Percentiles rank a stretch among this genome's conserved stretches.
These are phyloP conservation scores for Bolborhynchus lineola DNA, from an alignment of 2,113 vertebrate genomes.

Conservation along the genomic window DNA sequence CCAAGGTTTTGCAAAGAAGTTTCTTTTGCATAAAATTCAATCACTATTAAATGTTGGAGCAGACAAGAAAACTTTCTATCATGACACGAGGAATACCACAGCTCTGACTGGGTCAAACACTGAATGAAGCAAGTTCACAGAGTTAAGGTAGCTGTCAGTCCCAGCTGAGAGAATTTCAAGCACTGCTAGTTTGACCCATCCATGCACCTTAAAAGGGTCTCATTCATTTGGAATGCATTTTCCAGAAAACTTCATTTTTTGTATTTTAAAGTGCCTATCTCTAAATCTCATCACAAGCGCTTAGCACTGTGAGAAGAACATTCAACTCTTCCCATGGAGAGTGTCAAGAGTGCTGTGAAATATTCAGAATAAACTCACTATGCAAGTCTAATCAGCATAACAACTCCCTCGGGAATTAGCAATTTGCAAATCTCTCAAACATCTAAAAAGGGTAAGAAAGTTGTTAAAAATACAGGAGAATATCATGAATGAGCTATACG, in stretches of 20 bases:
- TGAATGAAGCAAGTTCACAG: not conserved
- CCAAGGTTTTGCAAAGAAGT: not conserved
- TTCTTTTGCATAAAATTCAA: not conserved
- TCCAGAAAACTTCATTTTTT: not conserved
- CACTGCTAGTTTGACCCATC: not conserved
- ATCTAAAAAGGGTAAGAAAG: not conserved
- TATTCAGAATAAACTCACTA: not conserved
- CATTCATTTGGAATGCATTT: not conserved
- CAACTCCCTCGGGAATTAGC: not conserved
- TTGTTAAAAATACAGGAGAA: not conserved
- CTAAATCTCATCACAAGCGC: not conserved
- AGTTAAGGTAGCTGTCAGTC: not conserved
- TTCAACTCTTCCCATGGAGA: not conserved
- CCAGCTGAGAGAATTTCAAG: not conserved
- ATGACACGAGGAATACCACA: not conserved
- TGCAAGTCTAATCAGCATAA: not conserved
- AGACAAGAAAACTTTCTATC: not conserved
- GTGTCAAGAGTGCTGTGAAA: not conserved
- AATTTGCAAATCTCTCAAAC: not conserved
- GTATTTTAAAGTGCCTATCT: not conserved
- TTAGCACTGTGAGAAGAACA: not conserved
- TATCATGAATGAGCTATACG: not conserved
- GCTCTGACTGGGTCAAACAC: not conserved
- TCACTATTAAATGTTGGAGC: not conserved
- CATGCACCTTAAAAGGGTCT: fast-evolving